These are phyloP conservation scores for Rynchops niger DNA, from an alignment of 2,113 vertebrate species.

Conservation along the genomic window DNA sequence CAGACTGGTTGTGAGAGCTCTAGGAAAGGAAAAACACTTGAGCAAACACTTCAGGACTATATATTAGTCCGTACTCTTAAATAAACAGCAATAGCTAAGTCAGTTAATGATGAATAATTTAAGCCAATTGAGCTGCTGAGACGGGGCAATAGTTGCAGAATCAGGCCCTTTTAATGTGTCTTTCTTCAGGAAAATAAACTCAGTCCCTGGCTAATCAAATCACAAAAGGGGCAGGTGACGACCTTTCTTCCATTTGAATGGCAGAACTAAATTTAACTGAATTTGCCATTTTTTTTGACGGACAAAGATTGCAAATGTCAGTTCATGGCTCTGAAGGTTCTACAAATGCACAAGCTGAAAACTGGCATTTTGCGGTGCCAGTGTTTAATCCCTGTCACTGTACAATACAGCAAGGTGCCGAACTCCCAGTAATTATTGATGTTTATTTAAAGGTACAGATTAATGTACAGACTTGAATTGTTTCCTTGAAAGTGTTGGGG, in stretches of 20 bases:
- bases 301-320: slow-evolving; percentile 68
- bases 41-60: background rate
- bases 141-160: background rate
- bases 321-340: slow-evolving; percentile 57
- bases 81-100: slow-evolving; percentile 19
- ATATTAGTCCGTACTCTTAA: slow-evolving; percentile 40
- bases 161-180: background rate
- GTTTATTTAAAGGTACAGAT: slow-evolving; percentile 41
- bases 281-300: slow-evolving; percentile 68
- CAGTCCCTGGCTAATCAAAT: slow-evolving; percentile 57
- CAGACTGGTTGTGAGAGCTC: background rate
- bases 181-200: slow-evolving; percentile 36
- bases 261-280: slow-evolving; percentile 72
- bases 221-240: slow-evolving; percentile 58
- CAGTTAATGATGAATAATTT: slow-evolving; percentile 51
- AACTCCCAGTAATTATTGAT: slow-evolving; percentile 28
- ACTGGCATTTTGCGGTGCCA: slow-evolving; percentile 61
- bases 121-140: background rate
- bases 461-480: background rate
- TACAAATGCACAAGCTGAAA: slow-evolving; percentile 54
- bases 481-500: background rate
- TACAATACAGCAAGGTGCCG: slow-evolving; percentile 23
- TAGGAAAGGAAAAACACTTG: background rate
- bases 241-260: slow-evolving; percentile 70
- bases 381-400: slow-evolving; percentile 54